Conservation (phyloP, 2,888 invertebrate species). For the Apotomis betuletana region DNA sequence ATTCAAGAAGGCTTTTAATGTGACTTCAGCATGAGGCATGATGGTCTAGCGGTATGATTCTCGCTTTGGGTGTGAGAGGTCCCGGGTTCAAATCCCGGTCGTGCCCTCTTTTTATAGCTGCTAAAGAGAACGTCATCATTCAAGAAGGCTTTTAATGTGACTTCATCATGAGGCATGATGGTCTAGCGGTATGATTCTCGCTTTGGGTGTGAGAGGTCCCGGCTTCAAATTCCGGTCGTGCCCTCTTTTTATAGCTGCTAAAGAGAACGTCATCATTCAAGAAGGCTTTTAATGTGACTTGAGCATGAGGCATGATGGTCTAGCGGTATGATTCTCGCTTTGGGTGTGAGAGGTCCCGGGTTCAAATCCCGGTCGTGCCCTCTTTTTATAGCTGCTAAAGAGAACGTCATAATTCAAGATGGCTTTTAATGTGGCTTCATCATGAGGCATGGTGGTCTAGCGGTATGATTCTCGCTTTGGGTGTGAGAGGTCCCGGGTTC, state of each 20-base stretch:
- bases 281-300: too few species aligned
- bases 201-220: slow-evolving; percentile 71
- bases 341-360: slow-evolving; percentile 74
- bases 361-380: slow-evolving; percentile 78
- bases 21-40: neutral
- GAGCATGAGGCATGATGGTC: slow-evolving; percentile 45
- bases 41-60: slow-evolving; percentile 57
- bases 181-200: slow-evolving; percentile 45
- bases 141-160: too few species aligned
- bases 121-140: slow-evolving; percentile 23
- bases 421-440: neutral
- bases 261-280: too few species aligned
- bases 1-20: too few species aligned
- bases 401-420: too few species aligned
- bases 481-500: slow-evolving; percentile 60
- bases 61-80: slow-evolving; percentile 69
- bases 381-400: slow-evolving; percentile 39
- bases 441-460: slow-evolving; percentile 71
- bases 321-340: slow-evolving; percentile 58
- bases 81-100: slow-evolving; percentile 78
- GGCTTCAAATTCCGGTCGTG: slow-evolving; percentile 78
- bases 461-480: slow-evolving; percentile 76
- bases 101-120: slow-evolving; percentile 60
- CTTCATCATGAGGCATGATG: too few species aligned
- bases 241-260: slow-evolving; percentile 51